Base-by-base conservation (phyloP, 2,113 vertebrate genomes). In the Plestiodon gilberti region DNA sequence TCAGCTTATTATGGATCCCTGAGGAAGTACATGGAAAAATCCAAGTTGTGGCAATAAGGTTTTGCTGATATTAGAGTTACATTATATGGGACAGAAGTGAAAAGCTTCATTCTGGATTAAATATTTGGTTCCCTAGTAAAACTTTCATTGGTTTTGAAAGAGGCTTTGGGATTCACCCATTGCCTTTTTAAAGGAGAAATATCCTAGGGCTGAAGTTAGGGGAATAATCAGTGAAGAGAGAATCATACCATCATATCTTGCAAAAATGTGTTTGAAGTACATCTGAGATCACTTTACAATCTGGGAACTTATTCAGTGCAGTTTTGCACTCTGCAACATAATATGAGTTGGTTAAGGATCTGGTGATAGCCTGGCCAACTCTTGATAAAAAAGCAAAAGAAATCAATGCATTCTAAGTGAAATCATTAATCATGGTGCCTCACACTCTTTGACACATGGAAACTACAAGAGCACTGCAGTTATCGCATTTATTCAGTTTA, bases 11-110 rank as follows among this genome's bases (percentile, higher is more conserved):
- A 69, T 78, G 90, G 70, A 83, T 93, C 23, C 0, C 81, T 64
- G 0, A 78, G 89, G 75, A 81, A 89, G 92, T 91, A 83, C 80
- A 91, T 83, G 91, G 89, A 94, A 94, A n/a, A 93, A 93, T 90
- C 82, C 88, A 92, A 90, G 87, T 85, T 95, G 89, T 93, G 91
- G 92, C 94, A 94, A 93, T 92, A 93, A 93, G 93, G 88, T 86
- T 91, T 93, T 93, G 87, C 93, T 95, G 93, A 94, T 94, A 93
- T 94, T 95, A 95, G 94, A 92, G 88, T n/a, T 0, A 59, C 43
- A 57, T 87, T 94, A 91, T 93, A 91, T 85, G 91, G 78, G 88
- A 84, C 75, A 25, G 89, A 88, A 79, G 43, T 6, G 23, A 87
- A 86, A 81, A 74, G 40, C 85, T 75, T 78, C 14, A 30, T 64